Conservation (phyloP, 2,888 invertebrate genomes). For the Autographa gamma region DNA sequence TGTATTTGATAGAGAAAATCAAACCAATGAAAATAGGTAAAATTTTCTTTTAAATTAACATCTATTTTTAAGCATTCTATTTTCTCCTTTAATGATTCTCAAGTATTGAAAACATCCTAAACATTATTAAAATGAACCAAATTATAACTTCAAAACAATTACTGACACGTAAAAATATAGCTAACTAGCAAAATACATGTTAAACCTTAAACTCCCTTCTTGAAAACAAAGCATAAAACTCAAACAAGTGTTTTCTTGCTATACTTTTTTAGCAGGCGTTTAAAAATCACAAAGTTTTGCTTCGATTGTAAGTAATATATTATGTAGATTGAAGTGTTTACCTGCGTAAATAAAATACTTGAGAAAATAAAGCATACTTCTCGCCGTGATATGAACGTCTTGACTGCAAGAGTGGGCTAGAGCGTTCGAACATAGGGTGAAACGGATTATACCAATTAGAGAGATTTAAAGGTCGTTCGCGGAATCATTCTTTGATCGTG, state of each 20-base stretch:
- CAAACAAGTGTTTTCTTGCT: conserved; percentile 16
- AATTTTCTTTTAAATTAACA: too few species aligned
- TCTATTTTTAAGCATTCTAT: too few species aligned
- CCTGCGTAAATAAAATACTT: conserved; percentile 15
- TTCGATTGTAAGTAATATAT: background rate
- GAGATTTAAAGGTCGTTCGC: conserved; percentile 73
- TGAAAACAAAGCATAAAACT: background rate
- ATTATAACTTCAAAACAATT: too few species aligned
- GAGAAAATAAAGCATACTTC: conserved; percentile 35
- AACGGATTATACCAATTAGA: conserved; percentile 84
- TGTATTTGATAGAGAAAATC: background rate
- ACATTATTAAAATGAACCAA: too few species aligned
- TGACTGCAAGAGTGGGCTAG: conserved; percentile 64
- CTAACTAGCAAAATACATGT: too few species aligned
- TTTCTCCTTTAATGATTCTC: too few species aligned
- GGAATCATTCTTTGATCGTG: conserved; percentile 74
- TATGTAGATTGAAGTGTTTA: background rate
- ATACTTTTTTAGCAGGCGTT: conserved; percentile 30
- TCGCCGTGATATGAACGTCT: conserved; percentile 57
- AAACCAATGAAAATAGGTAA: background rate
- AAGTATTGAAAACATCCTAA: too few species aligned
- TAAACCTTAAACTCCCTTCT: background rate
- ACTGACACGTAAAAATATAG: too few species aligned
- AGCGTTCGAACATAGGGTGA: conserved; percentile 60
- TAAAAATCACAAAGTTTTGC: background rate